These are phyloP conservation scores for Cetonia aurata DNA, from an alignment of 2,888 invertebrate species.

Conservation along the genomic window DNA sequence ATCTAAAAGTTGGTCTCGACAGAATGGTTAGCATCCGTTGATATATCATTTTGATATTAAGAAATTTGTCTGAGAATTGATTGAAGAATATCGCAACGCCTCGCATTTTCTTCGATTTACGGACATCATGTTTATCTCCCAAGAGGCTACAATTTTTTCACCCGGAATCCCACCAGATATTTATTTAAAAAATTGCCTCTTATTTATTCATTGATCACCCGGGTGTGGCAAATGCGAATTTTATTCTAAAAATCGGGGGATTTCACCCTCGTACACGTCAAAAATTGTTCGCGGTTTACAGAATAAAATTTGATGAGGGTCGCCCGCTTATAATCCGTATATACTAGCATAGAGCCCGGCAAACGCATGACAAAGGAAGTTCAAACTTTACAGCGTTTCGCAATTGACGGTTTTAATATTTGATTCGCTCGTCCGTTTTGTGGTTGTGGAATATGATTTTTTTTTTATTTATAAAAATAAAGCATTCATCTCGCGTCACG, in stretches of 20 bases:
- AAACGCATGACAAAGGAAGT: constrained; percentile 11
- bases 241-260: constrained; percentile 53
- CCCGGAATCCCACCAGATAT: too few relatives aligned
- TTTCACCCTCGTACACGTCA: constrained; percentile 63
- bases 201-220: constrained; percentile 49
- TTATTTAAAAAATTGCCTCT: constrained; percentile 39
- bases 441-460: background rate
- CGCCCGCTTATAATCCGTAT: constrained; percentile 29
- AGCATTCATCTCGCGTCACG: constrained; percentile 10
- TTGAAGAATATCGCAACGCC: too few relatives aligned
- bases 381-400: constrained; percentile 32
- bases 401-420: constrained; percentile 30
- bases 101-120: too few relatives aligned
- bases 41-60: too few relatives aligned
- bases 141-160: too few relatives aligned
- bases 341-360: background rate
- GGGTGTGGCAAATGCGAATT: constrained; percentile 62
- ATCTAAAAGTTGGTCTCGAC: too few relatives aligned
- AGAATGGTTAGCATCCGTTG: too few relatives aligned
- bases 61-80: too few relatives aligned
- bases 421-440: constrained; percentile 6
- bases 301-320: constrained; percentile 63
- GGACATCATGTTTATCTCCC: too few relatives aligned
- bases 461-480: constrained; percentile 30
- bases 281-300: constrained; percentile 66